A percentile compares a stretch with the other conserved stretches of the same genome.
phyloP scores from a whole-genome alignment of 1,140 invertebrate genomes.

The Danaus melanippus region DNA sequence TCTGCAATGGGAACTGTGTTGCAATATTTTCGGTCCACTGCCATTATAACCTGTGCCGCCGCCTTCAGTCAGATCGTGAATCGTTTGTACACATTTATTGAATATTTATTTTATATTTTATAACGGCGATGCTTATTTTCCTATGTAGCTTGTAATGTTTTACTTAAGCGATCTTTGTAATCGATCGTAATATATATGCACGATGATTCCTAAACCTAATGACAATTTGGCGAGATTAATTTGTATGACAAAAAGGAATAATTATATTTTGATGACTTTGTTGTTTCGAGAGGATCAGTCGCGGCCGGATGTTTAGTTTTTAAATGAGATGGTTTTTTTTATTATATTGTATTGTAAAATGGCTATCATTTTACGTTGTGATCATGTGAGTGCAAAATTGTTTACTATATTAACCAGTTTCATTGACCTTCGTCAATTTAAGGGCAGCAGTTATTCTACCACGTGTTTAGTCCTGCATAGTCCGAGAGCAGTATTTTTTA shows the following conservation, averaged over 20 bases:
- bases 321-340: conserved; percentile 32
- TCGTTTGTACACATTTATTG: background rate
- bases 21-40: conserved; percentile 25
- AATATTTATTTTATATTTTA: conserved; percentile 7
- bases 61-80: conserved; percentile 7
- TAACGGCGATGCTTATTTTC: conserved; percentile 1
- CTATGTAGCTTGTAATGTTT: background rate
- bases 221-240: conserved; percentile 10
- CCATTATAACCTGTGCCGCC: conserved; percentile 17
- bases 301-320: conserved; percentile 26
- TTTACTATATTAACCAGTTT: conserved; percentile 59
- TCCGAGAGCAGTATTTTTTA: conserved; percentile 71
- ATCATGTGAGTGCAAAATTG: conserved; percentile 70
- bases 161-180: background rate
- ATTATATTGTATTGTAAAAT: conserved; percentile 70
- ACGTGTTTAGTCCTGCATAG: conserved; percentile 61
- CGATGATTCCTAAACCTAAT: background rate
- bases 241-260: conserved; percentile 3
- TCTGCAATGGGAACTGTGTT: background rate
- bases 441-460: conserved; percentile 54
- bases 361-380: conserved; percentile 69
- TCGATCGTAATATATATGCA: background rate
- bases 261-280: conserved; percentile 10
- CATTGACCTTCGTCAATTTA: conserved; percentile 50
- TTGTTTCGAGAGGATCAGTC: conserved; percentile 10